phyloP scores from a whole-genome alignment of 2,888 invertebrate species.

The Athetis lepigone region DNA sequence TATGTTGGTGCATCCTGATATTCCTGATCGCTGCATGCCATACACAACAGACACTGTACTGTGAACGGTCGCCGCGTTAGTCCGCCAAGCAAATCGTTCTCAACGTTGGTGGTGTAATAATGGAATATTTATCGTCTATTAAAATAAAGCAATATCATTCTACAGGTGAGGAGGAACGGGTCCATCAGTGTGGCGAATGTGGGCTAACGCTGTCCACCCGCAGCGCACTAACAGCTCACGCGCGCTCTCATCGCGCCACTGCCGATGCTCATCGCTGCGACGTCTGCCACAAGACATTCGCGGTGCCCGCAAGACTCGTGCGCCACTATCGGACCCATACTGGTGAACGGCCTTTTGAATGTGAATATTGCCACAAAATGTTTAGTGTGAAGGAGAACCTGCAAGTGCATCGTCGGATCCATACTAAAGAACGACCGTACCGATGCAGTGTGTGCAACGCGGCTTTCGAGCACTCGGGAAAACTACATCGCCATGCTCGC shows the following conservation, averaged over 20 bases:
- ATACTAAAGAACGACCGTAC: conserved; percentile 97
- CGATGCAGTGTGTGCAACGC: conserved; percentile 96
- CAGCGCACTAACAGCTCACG: conserved; percentile 94
- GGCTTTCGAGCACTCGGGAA: conserved; percentile 97
- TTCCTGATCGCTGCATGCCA: conserved; percentile 86
- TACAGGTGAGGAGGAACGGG: conserved; percentile 89
- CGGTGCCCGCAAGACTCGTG: conserved; percentile 95
- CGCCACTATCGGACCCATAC: conserved; percentile 97
- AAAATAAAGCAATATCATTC: conserved; percentile 77
- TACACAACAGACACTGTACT: conserved; percentile 85
- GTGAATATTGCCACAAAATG: conserved; percentile 97
- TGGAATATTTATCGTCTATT: conserved; percentile 72
- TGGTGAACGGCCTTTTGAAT: conserved; percentile 97
- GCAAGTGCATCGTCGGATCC: conserved; percentile 96
- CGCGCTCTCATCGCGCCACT: conserved; percentile 84
- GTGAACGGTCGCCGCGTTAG: conserved; percentile 80
- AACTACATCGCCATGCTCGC: conserved; percentile 96
- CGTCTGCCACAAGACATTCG: conserved; percentile 97
- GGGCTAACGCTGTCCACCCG: conserved; percentile 94
- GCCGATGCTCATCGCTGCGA: conserved; percentile 96
- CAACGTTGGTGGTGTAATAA: conserved; percentile 56
- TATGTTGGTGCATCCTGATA: conserved; percentile 87
- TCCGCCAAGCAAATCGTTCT: conserved; percentile 58
- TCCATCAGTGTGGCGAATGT: conserved; percentile 92
- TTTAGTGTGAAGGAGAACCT: conserved; percentile 98